Base-by-base conservation (phyloP, 2,888 invertebrate genomes). In the Callyntrura sp. region DNA sequence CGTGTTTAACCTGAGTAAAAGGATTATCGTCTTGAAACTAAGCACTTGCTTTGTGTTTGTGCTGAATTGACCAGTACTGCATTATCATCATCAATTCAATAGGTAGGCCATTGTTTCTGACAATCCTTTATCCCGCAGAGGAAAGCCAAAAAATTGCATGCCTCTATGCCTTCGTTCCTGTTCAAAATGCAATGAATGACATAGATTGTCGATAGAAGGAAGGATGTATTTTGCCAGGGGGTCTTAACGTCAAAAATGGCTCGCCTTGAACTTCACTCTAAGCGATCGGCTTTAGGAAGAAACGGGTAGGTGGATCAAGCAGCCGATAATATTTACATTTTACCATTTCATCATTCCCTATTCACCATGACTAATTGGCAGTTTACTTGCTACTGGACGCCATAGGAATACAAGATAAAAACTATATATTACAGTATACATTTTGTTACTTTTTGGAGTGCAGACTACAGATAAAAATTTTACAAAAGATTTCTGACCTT, bases 401-500 rank as follows among this genome's bases (percentile, higher is more conserved):
- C 6, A 6, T 35, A 35, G 35, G n/a, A 55, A 55, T 51, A 5
- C 55, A 55, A 5, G 55, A 55, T 57, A 57, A 6, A n/a, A 2
- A 35, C 35, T 35, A 4, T 35, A 35, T 35, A n/a, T 35, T 57
- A 17, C 14, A 57, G 57, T 51, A 8, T 51, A 11, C 9, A 51
- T 11, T 51, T 51, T 51, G 1, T 6, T 35, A 35, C 35, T 35
- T 20, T 60, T 20, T 60, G 60, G 20, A n/a, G 14, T 68, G 17
- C 62, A 62, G n/a, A 25, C 11, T 1, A 20, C 3, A n/a, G n/a
- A n/a, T n/a, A n/a, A n/a, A n/a, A n/a, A n/a, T 35, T 12, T 17
- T 0, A 70, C 14, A 76, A 25, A 76, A 85, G 76, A 76, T 85
- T 43, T 23, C 76, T 85, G 85, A 85, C 85, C 85, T 85, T 85